Percentiles rank a stretch among this genome's conserved stretches.
phyloP scores from a whole-genome alignment of 2,113 vertebrate genomes.

The human (Homo sapiens) region DNA sequence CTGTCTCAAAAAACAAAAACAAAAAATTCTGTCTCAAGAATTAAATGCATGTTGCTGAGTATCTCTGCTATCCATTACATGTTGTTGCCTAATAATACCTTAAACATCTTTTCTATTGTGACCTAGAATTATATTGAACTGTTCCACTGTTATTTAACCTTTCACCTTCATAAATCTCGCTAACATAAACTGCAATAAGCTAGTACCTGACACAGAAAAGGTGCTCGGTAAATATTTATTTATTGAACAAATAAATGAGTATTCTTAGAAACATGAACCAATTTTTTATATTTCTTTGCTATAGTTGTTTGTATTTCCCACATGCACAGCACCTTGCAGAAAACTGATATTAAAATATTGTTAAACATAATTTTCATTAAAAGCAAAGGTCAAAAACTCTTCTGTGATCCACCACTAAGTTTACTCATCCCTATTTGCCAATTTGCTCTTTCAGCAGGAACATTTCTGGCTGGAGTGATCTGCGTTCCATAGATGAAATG shows the following conservation, averaged over 20 bases:
- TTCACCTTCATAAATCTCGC: neutral
- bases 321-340: neutral
- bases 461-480: neutral
- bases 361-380: neutral
- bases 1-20: no score
- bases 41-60: neutral
- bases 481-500: neutral
- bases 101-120: neutral
- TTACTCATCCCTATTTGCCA: neutral
- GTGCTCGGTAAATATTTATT: neutral
- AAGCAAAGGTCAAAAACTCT: neutral
- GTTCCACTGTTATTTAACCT: conserved; percentile 4
- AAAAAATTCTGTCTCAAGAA: neutral
- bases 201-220: neutral
- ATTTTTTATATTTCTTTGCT: neutral
- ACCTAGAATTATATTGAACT: neutral
- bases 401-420: neutral
- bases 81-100: neutral
- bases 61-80: neutral
- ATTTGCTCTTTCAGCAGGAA: neutral
- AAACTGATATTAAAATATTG: neutral
- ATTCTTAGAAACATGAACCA: neutral
- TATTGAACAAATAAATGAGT: conserved; percentile 14
- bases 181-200: neutral
- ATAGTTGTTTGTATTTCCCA: neutral